Conservation (phyloP, 1,140 invertebrate species). For the Hycleus phaleratus region DNA sequence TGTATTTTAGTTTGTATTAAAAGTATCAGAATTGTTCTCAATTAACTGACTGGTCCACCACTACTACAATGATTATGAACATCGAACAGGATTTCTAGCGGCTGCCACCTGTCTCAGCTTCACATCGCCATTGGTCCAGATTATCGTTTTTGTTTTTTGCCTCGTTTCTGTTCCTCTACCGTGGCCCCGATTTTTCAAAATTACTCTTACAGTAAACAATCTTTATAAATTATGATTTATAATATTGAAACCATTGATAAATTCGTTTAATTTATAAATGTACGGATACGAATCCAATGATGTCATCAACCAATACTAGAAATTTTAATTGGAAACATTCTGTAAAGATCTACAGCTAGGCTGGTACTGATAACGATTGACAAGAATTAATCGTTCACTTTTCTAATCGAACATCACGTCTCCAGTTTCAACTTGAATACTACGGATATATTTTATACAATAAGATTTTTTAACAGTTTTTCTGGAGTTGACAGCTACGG, state of each 20-base stretch:
- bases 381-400: conserved; percentile 11
- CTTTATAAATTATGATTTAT: conserved; percentile 14
- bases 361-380: background rate
- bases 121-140: conserved; percentile 28
- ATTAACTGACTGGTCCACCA: conserved; percentile 20
- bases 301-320: conserved; percentile 1
- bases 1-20: background rate
- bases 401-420: no score
- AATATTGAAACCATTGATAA: background rate
- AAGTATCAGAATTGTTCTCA: background rate
- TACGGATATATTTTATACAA: no score
- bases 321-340: conserved; percentile 12
- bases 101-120: conserved; percentile 28
- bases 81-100: conserved; percentile 28
- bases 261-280: background rate
- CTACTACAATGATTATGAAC: conserved; percentile 26
- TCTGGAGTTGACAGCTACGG: no score
- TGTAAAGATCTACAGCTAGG: background rate
- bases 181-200: no score
- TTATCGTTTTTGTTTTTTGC: conserved; percentile 21
- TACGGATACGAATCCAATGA: conserved; percentile 1
- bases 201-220: background rate
- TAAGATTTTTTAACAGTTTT: no score
- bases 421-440: no score
- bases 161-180: background rate